Conservation (phyloP, 2,797 vertebrate genomes). For the Neosilurus mollespiculum region DNA sequence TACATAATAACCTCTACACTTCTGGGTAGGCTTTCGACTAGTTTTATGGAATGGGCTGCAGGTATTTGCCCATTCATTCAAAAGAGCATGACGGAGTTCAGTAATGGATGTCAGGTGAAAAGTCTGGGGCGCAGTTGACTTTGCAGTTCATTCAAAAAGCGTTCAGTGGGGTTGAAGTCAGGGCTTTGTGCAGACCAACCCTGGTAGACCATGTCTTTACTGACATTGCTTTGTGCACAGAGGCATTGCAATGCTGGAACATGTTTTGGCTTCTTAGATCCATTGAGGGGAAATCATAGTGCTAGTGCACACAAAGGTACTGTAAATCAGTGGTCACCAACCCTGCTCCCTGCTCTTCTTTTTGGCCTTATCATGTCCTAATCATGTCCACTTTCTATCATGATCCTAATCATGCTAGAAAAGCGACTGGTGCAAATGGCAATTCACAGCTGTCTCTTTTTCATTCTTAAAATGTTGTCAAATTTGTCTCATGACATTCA, state of each 20-base stretch:
- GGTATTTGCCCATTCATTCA: not conserved
- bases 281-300: not conserved
- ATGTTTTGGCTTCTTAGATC: not conserved
- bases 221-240: not conserved
- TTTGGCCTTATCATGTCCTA: too few species aligned
- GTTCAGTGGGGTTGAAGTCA: not conserved
- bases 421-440: too few species aligned
- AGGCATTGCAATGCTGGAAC: not conserved
- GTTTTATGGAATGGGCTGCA: not conserved
- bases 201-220: not conserved
- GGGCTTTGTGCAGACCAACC: not conserved
- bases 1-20: not conserved
- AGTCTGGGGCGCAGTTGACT: not conserved
- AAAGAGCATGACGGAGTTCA: not conserved
- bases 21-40: not conserved
- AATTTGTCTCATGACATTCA: too few species aligned
- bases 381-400: too few species aligned
- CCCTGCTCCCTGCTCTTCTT: too few species aligned
- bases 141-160: not conserved
- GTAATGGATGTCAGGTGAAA: not conserved
- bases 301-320: too few species aligned
- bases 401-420: too few species aligned
- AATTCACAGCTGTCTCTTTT: too few species aligned
- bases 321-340: too few species aligned
- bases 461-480: too few species aligned